Percentiles rank a stretch among this genome's conserved stretches.
These are phyloP conservation scores for Psephotus haematonotus DNA, from an alignment of 2,113 vertebrate species.

Conservation along the genomic window DNA sequence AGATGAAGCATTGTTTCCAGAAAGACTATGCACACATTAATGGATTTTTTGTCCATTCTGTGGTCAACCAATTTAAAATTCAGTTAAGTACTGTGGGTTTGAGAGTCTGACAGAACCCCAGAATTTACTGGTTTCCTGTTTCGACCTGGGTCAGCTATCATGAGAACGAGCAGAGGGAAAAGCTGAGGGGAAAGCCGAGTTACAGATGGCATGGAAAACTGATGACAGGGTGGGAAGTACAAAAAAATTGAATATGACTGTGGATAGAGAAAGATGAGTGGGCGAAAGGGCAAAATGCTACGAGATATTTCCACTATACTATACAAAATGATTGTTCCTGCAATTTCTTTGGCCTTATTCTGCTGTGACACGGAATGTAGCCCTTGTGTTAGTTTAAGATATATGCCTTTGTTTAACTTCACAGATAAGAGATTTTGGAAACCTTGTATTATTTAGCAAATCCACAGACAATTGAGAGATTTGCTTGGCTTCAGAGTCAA, in stretches of 20 bases:
- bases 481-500: neutral
- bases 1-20: neutral
- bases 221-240: neutral
- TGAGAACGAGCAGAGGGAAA: neutral
- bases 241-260: neutral
- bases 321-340: neutral
- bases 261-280: neutral
- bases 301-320: neutral
- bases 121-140: conserved; percentile 1
- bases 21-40: neutral
- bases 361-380: neutral
- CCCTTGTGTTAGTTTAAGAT: neutral
- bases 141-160: neutral
- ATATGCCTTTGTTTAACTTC: neutral
- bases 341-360: neutral
- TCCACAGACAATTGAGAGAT: neutral
- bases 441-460: neutral
- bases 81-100: neutral
- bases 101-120: neutral
- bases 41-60: neutral
- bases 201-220: neutral
- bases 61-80: conserved; percentile 2
- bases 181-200: neutral
- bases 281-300: neutral
- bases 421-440: neutral